These are phyloP conservation scores for Perca schrenkii DNA, from an alignment of 2,113 vertebrate genomes.

Conservation along the genomic window DNA sequence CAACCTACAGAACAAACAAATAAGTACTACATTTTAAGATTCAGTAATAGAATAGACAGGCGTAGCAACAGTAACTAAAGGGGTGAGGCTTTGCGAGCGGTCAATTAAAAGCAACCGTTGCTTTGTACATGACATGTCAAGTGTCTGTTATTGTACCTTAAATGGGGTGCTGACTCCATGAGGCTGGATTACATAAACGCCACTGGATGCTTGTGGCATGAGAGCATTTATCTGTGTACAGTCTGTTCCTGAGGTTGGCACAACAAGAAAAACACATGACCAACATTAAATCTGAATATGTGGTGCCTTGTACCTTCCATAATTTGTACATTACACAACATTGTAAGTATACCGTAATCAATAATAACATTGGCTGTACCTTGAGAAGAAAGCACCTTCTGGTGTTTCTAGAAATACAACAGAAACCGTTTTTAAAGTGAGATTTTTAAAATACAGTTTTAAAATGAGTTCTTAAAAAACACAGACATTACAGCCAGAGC, in stretches of 20 bases:
- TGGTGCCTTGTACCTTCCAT: not conserved
- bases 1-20: too few relatives aligned
- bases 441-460: not conserved
- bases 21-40: too few relatives aligned
- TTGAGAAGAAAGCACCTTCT: not conserved
- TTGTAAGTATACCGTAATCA: not conserved
- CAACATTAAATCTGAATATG: not conserved
- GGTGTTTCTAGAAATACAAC: not conserved
- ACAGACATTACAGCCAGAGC: not conserved
- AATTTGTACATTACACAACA: not conserved
- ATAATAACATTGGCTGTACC: conserved; percentile 32
- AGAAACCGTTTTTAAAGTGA: not conserved
- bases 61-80: not conserved
- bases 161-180: conserved; percentile 27
- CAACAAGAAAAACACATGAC: not conserved
- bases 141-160: conserved; percentile 52
- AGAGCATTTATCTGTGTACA: conserved; percentile 70
- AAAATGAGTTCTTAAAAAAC: not conserved
- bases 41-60: too few relatives aligned
- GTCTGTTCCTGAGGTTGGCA: conserved; percentile 56
- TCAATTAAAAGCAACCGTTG: not conserved
- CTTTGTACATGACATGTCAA: not conserved
- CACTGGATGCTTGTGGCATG: conserved; percentile 57
- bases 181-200: conserved; percentile 73
- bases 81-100: not conserved